Conservation (phyloP, 2,888 invertebrate genomes). For the Monochamus alternatus region DNA sequence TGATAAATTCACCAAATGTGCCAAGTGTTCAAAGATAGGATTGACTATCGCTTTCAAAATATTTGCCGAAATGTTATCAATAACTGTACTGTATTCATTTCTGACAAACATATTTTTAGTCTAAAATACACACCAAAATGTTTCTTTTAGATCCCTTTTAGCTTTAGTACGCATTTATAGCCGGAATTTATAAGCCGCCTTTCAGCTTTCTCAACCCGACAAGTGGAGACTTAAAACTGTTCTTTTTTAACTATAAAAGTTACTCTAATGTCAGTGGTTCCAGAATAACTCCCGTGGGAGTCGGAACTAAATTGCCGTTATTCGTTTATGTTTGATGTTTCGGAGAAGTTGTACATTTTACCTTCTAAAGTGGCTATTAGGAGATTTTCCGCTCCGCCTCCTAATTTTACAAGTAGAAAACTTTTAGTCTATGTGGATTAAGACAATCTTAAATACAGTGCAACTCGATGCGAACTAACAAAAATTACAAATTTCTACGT, state of each 20-base stretch:
- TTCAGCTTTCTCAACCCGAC: neutral
- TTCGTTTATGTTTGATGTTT: constrained; percentile 10
- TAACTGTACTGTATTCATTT: no score
- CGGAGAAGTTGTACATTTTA: constrained; percentile 8
- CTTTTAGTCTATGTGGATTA: neutral
- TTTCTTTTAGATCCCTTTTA: no score
- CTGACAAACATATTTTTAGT: no score
- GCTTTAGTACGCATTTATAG: no score
- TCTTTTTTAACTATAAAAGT: constrained; percentile 2
- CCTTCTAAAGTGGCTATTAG: neutral
- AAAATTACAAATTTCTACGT: neutral
- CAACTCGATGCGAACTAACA: neutral
- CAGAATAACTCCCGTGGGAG: neutral
- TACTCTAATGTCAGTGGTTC: neutral
- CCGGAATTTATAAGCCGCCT: constrained; percentile 1
- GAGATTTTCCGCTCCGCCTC: neutral
- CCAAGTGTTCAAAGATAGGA: neutral
- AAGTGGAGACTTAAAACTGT: neutral
- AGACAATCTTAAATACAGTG: neutral
- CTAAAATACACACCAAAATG: no score
- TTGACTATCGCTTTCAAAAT: no score
- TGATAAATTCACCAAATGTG: neutral
- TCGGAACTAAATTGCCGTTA: neutral
- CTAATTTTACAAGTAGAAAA: constrained; percentile 5
- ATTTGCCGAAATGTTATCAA: no score